Evolutionary conservation across 1,140 invertebrate species (phyloP).

Genomic region (Drosophila athabasca): DNA sequence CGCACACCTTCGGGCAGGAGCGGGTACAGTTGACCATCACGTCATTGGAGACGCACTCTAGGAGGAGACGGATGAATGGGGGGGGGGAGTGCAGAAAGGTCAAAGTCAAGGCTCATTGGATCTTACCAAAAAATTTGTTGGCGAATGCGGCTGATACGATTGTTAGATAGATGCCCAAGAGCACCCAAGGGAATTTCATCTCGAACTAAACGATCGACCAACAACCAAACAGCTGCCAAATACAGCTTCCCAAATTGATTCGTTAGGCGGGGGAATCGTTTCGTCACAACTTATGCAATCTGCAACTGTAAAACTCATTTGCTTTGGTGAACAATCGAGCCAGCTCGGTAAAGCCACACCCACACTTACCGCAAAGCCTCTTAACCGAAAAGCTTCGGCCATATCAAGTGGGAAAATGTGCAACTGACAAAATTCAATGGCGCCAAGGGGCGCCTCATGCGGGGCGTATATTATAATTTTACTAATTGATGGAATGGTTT

Average conservation of each 20-base stretch:
- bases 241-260: not conserved
- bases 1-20: constrained; percentile 41
- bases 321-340: not conserved
- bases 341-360: constrained; percentile 18
- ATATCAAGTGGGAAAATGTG: constrained; percentile 49
- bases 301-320: not conserved
- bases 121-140: not conserved
- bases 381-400: constrained; percentile 18
- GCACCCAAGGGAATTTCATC: too few species aligned
- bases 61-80: not conserved
- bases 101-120: not conserved
- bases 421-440: constrained; percentile 11
- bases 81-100: too few species aligned
- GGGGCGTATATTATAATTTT: constrained; percentile 47
- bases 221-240: too few species aligned
- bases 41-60: constrained; percentile 13
- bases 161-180: too few species aligned
- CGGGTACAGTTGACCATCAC: constrained; percentile 31
- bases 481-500: constrained; percentile 45
- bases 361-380: constrained; percentile 44
- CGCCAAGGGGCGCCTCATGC: constrained; percentile 16
- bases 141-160: too few species aligned
- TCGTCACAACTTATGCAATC: not conserved
- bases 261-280: not conserved
- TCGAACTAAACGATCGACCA: too few species aligned